phyloP scores from a whole-genome alignment of 2,113 vertebrate genomes.

The Camelus dromedarius region DNA sequence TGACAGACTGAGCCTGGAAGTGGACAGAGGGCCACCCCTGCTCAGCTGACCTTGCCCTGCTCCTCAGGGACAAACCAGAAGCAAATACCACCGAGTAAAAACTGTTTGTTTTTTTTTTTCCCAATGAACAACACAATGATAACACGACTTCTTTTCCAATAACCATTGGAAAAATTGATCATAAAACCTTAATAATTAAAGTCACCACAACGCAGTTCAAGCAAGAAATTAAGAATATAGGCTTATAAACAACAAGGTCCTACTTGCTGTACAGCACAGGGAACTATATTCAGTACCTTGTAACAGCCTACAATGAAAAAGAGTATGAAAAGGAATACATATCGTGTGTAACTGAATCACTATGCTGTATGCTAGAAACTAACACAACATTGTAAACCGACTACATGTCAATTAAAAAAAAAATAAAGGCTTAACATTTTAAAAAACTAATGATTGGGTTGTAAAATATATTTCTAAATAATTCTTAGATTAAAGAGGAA shows the following conservation, averaged over 20 bases:
- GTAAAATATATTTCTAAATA: conserved; percentile 61
- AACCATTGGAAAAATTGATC: background rate
- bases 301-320: too few species aligned
- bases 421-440: background rate
- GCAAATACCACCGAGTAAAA: background rate
- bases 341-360: too few species aligned
- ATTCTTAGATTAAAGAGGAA: conserved; percentile 53
- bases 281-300: too few species aligned
- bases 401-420: too few species aligned
- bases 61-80: background rate
- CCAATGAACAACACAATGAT: background rate
- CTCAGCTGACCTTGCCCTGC: background rate
- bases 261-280: too few species aligned
- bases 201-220: background rate
- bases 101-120: background rate
- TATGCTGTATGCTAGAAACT: too few species aligned
- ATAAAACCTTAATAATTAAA: conserved; percentile 5
- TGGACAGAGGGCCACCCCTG: accelerated
- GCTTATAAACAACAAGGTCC: background rate
- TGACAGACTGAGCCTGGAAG: background rate
- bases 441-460: background rate
- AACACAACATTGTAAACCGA: too few species aligned
- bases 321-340: too few species aligned
- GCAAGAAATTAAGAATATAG: conserved; percentile 18
- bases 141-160: background rate